These are phyloP conservation scores for Phylloscopus collybita DNA, from an alignment of 2,797 vertebrate species.

Conservation along the genomic window DNA sequence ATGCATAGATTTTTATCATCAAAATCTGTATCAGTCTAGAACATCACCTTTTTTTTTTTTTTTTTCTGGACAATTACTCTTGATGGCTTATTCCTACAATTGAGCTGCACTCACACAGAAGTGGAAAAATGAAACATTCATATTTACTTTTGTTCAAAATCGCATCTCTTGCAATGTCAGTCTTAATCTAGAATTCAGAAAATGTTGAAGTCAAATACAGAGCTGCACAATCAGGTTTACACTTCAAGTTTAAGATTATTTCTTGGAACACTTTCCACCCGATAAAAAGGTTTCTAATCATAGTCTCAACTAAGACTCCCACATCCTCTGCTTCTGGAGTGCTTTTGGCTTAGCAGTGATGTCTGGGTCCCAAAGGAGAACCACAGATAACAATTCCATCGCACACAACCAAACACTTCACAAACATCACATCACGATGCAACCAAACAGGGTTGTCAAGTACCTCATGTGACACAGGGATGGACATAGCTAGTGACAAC, in stretches of 20 bases:
- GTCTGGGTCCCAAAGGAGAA: background rate
- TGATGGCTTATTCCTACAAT: background rate
- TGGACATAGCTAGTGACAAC: background rate
- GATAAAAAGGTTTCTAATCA: background rate
- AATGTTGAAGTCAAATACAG: background rate
- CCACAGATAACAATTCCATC: background rate
- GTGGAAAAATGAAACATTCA: background rate
- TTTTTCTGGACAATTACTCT: background rate
- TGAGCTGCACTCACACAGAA: background rate
- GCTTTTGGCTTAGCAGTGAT: background rate
- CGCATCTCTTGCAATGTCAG: rapidly evolving
- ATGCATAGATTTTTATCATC: background rate
- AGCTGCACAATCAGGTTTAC: background rate
- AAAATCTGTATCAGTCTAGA: background rate
- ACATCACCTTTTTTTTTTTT: background rate
- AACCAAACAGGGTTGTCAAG: background rate
- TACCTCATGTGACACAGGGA: background rate
- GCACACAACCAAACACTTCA: background rate
- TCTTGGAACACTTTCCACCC: background rate
- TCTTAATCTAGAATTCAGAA: background rate
- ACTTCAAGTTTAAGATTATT: background rate
- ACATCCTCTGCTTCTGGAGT: background rate
- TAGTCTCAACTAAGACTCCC: background rate
- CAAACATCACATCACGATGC: background rate
- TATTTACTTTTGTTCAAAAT: background rate